A percentile compares a stretch with the other conserved stretches of the same genome.
These are phyloP conservation scores for Anisognathus igniventris DNA, from an alignment of 2,797 vertebrate species.

Conservation along the genomic window DNA sequence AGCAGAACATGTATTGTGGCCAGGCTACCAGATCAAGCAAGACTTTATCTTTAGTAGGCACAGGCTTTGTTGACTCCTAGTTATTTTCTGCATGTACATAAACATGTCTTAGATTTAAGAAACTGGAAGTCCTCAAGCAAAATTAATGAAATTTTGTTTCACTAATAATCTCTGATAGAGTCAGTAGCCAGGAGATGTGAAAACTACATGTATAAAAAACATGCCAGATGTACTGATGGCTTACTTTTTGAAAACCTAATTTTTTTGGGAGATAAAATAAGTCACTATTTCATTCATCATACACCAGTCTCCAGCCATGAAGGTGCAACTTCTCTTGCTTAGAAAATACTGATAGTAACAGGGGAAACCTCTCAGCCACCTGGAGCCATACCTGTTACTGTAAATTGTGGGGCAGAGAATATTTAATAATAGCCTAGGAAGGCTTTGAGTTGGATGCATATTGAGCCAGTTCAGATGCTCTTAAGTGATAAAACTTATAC, in stretches of 20 bases:
- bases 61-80: background rate
- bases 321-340: background rate
- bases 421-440: background rate
- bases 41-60: background rate
- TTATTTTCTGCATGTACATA: background rate
- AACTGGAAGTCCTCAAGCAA: background rate
- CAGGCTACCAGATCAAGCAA: background rate
- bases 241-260: background rate
- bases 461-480: background rate
- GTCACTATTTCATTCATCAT: background rate
- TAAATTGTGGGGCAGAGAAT: background rate
- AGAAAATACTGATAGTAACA: background rate
- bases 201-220: accelerated
- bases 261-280: background rate
- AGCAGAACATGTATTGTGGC: background rate
- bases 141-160: background rate
- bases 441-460: background rate
- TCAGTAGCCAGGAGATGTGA: background rate
- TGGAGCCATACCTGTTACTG: background rate
- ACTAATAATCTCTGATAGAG: background rate
- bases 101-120: background rate
- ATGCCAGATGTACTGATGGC: background rate
- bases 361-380: background rate
- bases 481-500: background rate
- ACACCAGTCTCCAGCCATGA: background rate